Evolutionary conservation across 1,140 invertebrate genomes (phyloP).

Genomic region (Drosophila jambulina): DNA sequence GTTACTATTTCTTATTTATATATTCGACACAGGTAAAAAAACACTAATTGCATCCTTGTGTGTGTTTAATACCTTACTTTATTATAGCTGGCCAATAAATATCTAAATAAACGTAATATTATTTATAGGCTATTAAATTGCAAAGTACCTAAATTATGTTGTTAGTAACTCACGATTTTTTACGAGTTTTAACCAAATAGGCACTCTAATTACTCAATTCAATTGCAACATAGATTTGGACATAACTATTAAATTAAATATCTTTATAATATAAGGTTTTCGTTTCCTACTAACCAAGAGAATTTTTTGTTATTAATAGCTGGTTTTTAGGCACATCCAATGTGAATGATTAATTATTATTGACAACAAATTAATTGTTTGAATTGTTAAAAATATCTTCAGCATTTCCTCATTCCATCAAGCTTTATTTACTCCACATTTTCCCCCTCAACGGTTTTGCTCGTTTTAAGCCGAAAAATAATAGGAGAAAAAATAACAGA

Average conservation of each 20-base stretch:
- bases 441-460: slow-evolving; percentile 14
- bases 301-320: slow-evolving; percentile 7
- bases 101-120: slow-evolving; percentile 2
- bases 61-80: slow-evolving; percentile 3
- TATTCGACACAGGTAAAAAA: slow-evolving; percentile 13
- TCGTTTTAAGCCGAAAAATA: slow-evolving; percentile 22
- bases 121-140: background rate
- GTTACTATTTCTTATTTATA: slow-evolving; percentile 23
- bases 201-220: too few relatives aligned
- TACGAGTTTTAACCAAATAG: background rate
- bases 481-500: slow-evolving; percentile 28
- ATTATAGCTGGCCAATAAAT: slow-evolving; percentile 1
- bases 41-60: slow-evolving; percentile 16
- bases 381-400: background rate
- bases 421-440: slow-evolving; percentile 15
- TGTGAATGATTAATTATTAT: slow-evolving; percentile 33
- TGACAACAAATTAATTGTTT: slow-evolving; percentile 18
- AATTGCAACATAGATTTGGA: background rate
- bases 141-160: background rate
- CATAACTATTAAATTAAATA: background rate
- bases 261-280: background rate
- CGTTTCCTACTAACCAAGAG: background rate
- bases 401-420: slow-evolving; percentile 29
- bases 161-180: background rate
- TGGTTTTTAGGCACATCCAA: background rate